Evolutionary conservation across 92 coral and sea anemone genomes (phyloP).

Genomic region (Palythoa heliodiscus): DNA sequence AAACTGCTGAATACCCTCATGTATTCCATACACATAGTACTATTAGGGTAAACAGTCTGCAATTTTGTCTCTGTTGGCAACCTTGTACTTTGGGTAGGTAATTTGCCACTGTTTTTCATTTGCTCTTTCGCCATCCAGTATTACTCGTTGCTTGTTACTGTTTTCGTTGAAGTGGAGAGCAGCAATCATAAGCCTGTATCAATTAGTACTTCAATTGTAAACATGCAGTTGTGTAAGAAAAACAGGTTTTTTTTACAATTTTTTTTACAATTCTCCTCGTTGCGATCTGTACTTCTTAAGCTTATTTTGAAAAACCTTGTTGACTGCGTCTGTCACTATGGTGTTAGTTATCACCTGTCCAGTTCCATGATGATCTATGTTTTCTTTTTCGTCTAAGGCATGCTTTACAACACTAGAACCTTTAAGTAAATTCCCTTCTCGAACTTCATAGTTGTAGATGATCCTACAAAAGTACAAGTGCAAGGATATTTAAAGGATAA

Average conservation of each 20-base stretch:
- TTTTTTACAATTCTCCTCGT: too few relatives aligned
- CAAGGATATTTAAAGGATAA: background rate
- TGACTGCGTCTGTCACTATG: background rate
- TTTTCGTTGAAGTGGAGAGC: too few relatives aligned
- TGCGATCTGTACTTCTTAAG: background rate
- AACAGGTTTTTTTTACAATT: too few relatives aligned
- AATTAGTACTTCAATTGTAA: too few relatives aligned
- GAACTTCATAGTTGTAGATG: background rate
- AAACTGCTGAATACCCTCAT: conserved; percentile 59
- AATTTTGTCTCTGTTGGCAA: conserved; percentile 46
- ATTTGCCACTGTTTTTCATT: too few relatives aligned
- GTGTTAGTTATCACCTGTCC: background rate
- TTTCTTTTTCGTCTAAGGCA: background rate
- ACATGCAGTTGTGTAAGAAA: too few relatives aligned
- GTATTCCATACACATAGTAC: conserved; percentile 48
- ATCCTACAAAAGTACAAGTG: background rate
- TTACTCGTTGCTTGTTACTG: too few relatives aligned
- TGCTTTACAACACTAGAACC: background rate
- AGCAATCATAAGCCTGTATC: too few relatives aligned
- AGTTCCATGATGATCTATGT: background rate
- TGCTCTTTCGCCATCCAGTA: too few relatives aligned
- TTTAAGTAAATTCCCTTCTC: background rate
- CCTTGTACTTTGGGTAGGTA: too few relatives aligned
- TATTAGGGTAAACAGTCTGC: conserved; percentile 53
- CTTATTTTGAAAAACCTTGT: background rate